Evolutionary conservation across 2,888 invertebrate genomes (phyloP).

Genomic region (Lingula anatina): DNA sequence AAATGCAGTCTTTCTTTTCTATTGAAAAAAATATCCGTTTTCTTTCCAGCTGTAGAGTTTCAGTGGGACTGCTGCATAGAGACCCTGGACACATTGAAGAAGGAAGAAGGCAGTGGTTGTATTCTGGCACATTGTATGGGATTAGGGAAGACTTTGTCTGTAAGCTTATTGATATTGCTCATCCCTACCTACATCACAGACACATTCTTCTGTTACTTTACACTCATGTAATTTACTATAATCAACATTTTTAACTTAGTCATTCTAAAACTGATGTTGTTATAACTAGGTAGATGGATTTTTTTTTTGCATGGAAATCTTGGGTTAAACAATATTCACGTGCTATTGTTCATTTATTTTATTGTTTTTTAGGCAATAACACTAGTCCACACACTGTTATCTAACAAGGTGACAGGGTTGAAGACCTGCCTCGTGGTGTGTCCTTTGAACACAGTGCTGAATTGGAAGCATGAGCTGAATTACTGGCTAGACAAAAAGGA

Average conservation of each 20-base stretch:
- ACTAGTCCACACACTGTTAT: slow-evolving; percentile 75
- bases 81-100: slow-evolving; percentile 66
- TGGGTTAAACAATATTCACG: too few species aligned
- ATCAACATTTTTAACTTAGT: too few species aligned
- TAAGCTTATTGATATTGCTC: slow-evolving; percentile 48
- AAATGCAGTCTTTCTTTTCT: too few species aligned
- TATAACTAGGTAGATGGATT: too few species aligned
- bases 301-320: too few species aligned
- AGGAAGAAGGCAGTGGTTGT: slow-evolving; percentile 70
- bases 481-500: slow-evolving; percentile 64
- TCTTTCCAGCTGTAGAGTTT: slow-evolving; percentile 70
- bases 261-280: too few species aligned
- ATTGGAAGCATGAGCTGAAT: slow-evolving; percentile 87
- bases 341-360: too few species aligned
- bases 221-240: too few species aligned
- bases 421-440: slow-evolving; percentile 78
- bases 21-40: background rate
- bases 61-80: slow-evolving; percentile 92
- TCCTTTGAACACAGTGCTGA: slow-evolving; percentile 86
- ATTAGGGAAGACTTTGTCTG: slow-evolving; percentile 82
- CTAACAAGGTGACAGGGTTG: slow-evolving; percentile 59
- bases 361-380: slow-evolving; percentile 73
- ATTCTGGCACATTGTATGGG: slow-evolving; percentile 97
- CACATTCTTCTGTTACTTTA: too few species aligned
- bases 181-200: too few species aligned